Conservation (phyloP, 2,113 vertebrate genomes). For the Bombycilla garrulus region DNA sequence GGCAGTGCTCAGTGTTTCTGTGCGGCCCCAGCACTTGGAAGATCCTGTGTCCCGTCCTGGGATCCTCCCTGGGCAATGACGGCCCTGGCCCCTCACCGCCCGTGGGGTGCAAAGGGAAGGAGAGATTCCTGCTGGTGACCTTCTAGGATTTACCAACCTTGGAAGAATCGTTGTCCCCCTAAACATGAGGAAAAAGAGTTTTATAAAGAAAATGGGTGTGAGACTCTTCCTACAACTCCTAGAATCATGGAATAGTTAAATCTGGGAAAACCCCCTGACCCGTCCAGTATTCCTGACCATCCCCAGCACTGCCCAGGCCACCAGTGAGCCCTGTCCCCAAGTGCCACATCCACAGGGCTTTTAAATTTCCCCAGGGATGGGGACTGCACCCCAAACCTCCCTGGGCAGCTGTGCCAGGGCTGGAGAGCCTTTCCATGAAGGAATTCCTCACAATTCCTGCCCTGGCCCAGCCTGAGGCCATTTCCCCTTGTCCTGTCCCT, state of each 20-base stretch:
- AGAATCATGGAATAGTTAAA: not conserved
- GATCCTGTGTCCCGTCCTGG: not conserved
- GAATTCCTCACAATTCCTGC: not conserved
- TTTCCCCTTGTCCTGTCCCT: not conserved
- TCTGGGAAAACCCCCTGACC: not conserved
- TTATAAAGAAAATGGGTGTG: not conserved
- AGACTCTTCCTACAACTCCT: not conserved
- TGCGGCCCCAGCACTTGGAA: not conserved
- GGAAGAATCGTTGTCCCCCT: not conserved
- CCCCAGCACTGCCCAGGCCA: not conserved
- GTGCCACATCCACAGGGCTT: not conserved
- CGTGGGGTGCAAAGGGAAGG: not conserved
- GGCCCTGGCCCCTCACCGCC: not conserved
- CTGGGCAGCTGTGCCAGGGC: not conserved
- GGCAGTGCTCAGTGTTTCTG: not conserved
- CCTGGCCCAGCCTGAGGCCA: not conserved
- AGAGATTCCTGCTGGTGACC: not conserved
- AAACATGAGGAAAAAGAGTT: not conserved
- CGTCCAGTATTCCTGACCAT: fast-evolving
- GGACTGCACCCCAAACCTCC: not conserved
- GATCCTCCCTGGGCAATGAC: fast-evolving
- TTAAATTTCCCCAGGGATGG: fast-evolving
- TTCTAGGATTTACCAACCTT: too few species aligned
- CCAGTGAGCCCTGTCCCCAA: fast-evolving
- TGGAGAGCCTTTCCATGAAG: fast-evolving